Evolutionary conservation across 1,140 invertebrate genomes (phyloP), one percentile per base, ranked within the genome.

Genomic region (Coelopa frigida): DNA sequence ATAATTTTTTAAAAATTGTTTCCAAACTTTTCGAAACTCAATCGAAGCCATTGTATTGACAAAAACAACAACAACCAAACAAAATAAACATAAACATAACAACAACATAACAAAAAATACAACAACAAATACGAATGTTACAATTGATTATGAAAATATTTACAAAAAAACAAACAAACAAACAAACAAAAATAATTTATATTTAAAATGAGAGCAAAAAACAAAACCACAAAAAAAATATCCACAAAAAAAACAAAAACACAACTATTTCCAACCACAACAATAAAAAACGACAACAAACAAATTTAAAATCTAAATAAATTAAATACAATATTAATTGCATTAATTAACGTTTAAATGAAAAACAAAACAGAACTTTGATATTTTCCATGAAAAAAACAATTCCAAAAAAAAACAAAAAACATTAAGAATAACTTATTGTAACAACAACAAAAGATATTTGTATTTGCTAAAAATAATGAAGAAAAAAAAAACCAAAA

Each of bases 151-250:
- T 33, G 11, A 14, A 14, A 35, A 6, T 21, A 7, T 11, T 21
- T 18, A 10, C 7, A 17, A 17, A 38, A 27, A 58, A 56, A 21
- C 37, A 21, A 12, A 31, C 8, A 31, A 32, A 43, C 12, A 31
- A 43, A 32, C n/a, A 21, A 38, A 31, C 12, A 29, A 41, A 41
- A 41, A n/a, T 5, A 17, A 37, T 31, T 31, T 31, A 57, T 55
- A 61, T 61, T 61, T 63, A 55, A 62, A 59, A 61, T n/a, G n/a
- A n/a, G n/a, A n/a, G n/a, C n/a, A n/a, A n/a, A n/a, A 60, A 38
- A 38, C 21, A 22, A 20, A 38, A 38, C 36, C 24, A 40, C 40
- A 42, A 42, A 24, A 55, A 50, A 14, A 38, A 38, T 23, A 20
- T 22, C 36, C 36, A 22, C 24, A 38, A 38, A n/a, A n/a, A n/a